Evolutionary conservation across 2,888 invertebrate genomes (phyloP).

Genomic region (Napeogenes inachia): DNA sequence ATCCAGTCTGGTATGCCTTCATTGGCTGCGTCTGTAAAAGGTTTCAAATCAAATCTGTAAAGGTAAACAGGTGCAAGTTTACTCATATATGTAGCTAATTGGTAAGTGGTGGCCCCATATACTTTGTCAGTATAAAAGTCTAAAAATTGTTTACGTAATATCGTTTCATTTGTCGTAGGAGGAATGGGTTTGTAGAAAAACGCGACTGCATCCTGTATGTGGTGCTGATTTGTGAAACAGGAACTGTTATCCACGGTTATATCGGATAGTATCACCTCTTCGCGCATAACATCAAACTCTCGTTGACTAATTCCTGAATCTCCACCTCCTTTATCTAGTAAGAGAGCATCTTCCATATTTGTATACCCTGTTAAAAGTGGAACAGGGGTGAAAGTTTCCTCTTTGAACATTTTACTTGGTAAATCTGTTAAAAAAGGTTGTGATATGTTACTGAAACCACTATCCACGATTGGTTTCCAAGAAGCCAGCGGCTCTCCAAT

Average conservation of each 20-base stretch:
- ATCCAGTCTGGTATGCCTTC: constrained; percentile 86
- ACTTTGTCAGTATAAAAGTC: constrained; percentile 86
- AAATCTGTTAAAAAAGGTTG: constrained; percentile 82
- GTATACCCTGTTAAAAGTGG: constrained; percentile 88
- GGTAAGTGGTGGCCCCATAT: constrained; percentile 83
- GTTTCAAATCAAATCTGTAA: constrained; percentile 87
- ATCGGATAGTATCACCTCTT: constrained; percentile 80
- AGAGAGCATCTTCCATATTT: constrained; percentile 87
- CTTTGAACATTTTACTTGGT: constrained; percentile 80
- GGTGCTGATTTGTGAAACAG: constrained; percentile 79
- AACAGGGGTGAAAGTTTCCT: constrained; percentile 80
- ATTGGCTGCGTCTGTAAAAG: constrained; percentile 80
- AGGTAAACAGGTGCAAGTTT: constrained; percentile 80
- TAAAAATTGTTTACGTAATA: constrained; percentile 81
- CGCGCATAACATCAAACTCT: constrained; percentile 80
- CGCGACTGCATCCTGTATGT: constrained; percentile 83
- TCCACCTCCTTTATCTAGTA: constrained; percentile 76
- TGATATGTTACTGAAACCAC: constrained; percentile 80
- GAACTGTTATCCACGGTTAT: constrained; percentile 77
- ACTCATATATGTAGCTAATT: constrained; percentile 81
- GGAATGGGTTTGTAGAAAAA: constrained; percentile 86
- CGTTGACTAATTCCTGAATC: constrained; percentile 78
- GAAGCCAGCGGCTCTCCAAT: constrained; percentile 77
- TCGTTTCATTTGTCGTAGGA: constrained; percentile 78
- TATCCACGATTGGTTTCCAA: constrained; percentile 89